Conservation (phyloP, 2,888 invertebrate species). For the Chymomyza caudatula region DNA sequence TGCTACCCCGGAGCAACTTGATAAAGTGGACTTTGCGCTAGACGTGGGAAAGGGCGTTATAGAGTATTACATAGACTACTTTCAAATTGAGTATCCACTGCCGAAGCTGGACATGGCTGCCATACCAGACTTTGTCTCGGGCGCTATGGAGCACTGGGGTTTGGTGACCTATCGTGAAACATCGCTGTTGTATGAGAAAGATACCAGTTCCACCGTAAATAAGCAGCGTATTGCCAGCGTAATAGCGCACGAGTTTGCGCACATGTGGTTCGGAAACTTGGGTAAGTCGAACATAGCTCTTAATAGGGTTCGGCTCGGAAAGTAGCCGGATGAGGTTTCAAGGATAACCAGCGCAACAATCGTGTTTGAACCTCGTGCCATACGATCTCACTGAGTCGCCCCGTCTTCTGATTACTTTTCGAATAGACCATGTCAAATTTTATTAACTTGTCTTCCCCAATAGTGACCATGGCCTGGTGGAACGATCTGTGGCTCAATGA, state of each 20-base stretch:
- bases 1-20: conserved; percentile 85
- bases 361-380: too few species aligned
- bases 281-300: too few species aligned
- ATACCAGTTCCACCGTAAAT: conserved; percentile 86
- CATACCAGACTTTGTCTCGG: conserved; percentile 79
- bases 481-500: conserved; percentile 96
- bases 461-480: conserved; percentile 96
- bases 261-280: conserved; percentile 96
- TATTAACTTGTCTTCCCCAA: too few species aligned
- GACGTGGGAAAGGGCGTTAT: conserved; percentile 86
- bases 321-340: neutral
- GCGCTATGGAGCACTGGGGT: conserved; percentile 98
- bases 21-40: conserved; percentile 88
- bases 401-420: too few species aligned
- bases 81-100: conserved; percentile 90
- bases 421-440: too few species aligned
- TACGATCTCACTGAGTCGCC: too few species aligned
- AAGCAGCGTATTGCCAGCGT: conserved; percentile 88
- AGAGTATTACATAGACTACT: conserved; percentile 90
- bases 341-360: too few species aligned
- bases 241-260: conserved; percentile 95
- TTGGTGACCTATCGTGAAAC: conserved; percentile 95
- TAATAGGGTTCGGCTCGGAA: too few species aligned
- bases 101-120: conserved; percentile 86
- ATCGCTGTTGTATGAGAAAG: conserved; percentile 86